Base-by-base conservation (phyloP, 2,113 vertebrate genomes). In the Dendropsophus ebraccatus region DNA sequence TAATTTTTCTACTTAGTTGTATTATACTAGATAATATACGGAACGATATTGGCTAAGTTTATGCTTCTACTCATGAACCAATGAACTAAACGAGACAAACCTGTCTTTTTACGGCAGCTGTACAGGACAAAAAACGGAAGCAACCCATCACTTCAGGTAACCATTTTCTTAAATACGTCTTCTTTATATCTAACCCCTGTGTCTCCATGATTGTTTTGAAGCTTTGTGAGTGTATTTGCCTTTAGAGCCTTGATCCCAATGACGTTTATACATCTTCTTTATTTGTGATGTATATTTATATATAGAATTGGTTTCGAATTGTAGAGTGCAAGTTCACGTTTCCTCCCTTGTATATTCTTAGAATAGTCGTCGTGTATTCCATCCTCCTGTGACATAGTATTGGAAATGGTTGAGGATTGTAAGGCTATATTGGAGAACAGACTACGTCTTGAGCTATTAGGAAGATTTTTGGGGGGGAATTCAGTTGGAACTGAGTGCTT, bases 71-170 rank as follows among this genome's bases (percentile, higher is more conserved):
- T 69, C 37, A 52, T 35, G 52, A 82, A 52, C 32, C 47, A 19
- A 75, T 60, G 47, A 37, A 76, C 72, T 81, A 87, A 87, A 87
- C 32, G 25, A 60, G 49, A 30, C 35, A 60, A 85, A 74, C 69
- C 54, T 87, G 62, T 87, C 67, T 87, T 87, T 81, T 81, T 81
- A 74, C 58, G 32, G 67, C 67, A 87, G 85, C 85, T 41, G 85
- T 87, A 50, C 85, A 62, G 41, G 85, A 87, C 77, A 87, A 87
- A 81, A 87, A 87, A 78, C 70, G 50, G 78, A 87, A 87, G 69
- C 85, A 87, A 19, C 41, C 85, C 77, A 81, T 87, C 78, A 87
- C 85, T 56, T 69, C 85, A 87, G 85, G 85, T 87, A 87, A 80
- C 60, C 52, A n/a, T 84, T 84, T 84, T 74, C 74, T 84, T 50